phyloP scores from a whole-genome alignment of 2,888 invertebrate genomes.

The Zaprionus bogoriensis region DNA sequence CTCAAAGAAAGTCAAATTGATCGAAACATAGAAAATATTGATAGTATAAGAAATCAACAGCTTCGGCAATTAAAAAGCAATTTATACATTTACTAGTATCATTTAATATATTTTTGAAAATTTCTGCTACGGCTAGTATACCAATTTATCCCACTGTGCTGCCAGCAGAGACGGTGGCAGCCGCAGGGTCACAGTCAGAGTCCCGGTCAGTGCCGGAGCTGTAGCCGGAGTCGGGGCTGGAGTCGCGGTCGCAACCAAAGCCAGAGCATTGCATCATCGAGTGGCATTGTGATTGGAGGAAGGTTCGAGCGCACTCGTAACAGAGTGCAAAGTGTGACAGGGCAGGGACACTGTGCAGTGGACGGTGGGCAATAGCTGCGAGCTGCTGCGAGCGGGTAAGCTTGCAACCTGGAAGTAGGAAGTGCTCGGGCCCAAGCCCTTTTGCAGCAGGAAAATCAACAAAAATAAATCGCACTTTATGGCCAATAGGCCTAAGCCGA shows the following conservation, averaged over 20 bases:
- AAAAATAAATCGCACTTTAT: slow-evolving; percentile 79
- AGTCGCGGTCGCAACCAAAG: slow-evolving; percentile 34
- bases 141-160: slow-evolving; percentile 12
- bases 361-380: neutral
- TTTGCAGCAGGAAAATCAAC: slow-evolving; percentile 65
- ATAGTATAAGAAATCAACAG: no score
- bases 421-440: slow-evolving; percentile 46
- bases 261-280: slow-evolving; percentile 63
- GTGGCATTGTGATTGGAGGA: slow-evolving; percentile 57
- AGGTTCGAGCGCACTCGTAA: slow-evolving; percentile 32
- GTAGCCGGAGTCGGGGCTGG: slow-evolving; percentile 37
- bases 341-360: no score
- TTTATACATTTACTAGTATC: no score
- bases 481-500: slow-evolving; percentile 41
- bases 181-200: slow-evolving; percentile 27
- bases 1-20: no score
- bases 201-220: slow-evolving; percentile 15
- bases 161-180: slow-evolving; percentile 39
- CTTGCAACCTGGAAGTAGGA: slow-evolving; percentile 68
- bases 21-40: no score
- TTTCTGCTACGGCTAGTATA: neutral
- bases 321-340: slow-evolving; percentile 64
- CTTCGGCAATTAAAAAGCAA: no score
- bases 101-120: neutral
- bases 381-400: no score